Base-by-base conservation (phyloP, 2,888 invertebrate species). In the Electrophaes corylata region DNA sequence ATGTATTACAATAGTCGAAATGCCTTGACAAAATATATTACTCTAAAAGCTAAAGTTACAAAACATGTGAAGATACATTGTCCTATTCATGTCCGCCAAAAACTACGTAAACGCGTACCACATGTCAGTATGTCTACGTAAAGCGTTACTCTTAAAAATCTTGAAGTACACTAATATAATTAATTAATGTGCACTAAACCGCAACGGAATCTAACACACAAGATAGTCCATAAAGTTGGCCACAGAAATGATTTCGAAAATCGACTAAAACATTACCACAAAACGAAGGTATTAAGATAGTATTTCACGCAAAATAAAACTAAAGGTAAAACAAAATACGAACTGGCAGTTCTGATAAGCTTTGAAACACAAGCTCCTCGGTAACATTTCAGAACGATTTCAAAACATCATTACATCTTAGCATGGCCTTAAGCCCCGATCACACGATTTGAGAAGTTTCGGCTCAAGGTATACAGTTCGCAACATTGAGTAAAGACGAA, bases 371-470 rank as follows among this genome's bases (percentile, higher is more conserved):
- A 47, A 47, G 50, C 54, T 16, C 43, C 43, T 5, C 16, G 57
- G 48, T 62, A 60, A 65, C 64, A 62, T 72, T 68, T 65, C 65
- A 69, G 71, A 71, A 69, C 67, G 67, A 70, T 68, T 73, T 74
- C 70, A 71, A 70, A 73, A 74, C 67, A 64, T 37, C 63, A 58
- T 67, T 51, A 66, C 69, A 57, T 68, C 66, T 68, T 70, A 67
- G 62, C 65, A 52, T 69, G 78, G 78, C 78, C 77, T 60, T 78
- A 79, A 79, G 79, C 80, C 72, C 70, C 71, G 60, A 66, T 66
- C 75, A 73, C 72, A 72, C 81, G 65, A 78, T 74, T 78, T 71
- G 78, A 78, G 77, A 76, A 63, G 59, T 70, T 62, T 64, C 46
- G 23, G 39, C 26, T 10, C 8, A 3, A 16, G 48, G 45, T 37